These are phyloP conservation scores for Balanococcus diminutus DNA, from an alignment of 2,888 invertebrate genomes.

Conservation along the genomic window DNA sequence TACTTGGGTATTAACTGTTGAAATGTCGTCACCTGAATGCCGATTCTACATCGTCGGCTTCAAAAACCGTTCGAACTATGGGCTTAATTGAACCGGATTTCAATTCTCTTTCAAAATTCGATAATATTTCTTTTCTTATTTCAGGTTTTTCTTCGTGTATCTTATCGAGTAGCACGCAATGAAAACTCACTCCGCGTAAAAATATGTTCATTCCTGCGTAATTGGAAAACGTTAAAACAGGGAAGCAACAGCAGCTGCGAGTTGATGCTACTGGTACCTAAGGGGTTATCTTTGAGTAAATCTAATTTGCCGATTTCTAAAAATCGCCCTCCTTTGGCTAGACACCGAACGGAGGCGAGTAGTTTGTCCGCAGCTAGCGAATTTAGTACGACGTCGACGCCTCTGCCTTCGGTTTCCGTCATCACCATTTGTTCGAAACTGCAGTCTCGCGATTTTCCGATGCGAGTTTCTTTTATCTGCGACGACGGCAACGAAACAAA, in stretches of 20 bases:
- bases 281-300: conserved; percentile 21
- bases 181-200: conserved; percentile 64
- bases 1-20: background rate
- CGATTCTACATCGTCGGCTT: background rate
- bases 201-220: conserved; percentile 63
- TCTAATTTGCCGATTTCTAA: conserved; percentile 51
- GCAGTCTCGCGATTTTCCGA: conserved; percentile 34
- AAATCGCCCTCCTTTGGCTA: conserved; percentile 45
- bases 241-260: conserved; percentile 61
- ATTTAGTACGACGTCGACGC: conserved; percentile 43
- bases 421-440: conserved; percentile 61
- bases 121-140: conserved; percentile 64
- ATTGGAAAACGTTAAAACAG: background rate
- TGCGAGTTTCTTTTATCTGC: conserved; percentile 46
- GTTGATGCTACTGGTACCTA: conserved; percentile 65
- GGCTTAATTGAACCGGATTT: conserved; percentile 65
- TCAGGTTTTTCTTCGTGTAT: conserved; percentile 64
- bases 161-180: conserved; percentile 65
- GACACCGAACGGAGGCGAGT: conserved; percentile 40
- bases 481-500: background rate
- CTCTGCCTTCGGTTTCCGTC: conserved; percentile 33
- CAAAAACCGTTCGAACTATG: conserved; percentile 59
- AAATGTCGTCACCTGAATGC: conserved; percentile 47
- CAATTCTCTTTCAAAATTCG: conserved; percentile 65
- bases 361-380: conserved; percentile 46